phyloP scores from a whole-genome alignment of 2,113 vertebrate species.

The Melozone crissalis region DNA sequence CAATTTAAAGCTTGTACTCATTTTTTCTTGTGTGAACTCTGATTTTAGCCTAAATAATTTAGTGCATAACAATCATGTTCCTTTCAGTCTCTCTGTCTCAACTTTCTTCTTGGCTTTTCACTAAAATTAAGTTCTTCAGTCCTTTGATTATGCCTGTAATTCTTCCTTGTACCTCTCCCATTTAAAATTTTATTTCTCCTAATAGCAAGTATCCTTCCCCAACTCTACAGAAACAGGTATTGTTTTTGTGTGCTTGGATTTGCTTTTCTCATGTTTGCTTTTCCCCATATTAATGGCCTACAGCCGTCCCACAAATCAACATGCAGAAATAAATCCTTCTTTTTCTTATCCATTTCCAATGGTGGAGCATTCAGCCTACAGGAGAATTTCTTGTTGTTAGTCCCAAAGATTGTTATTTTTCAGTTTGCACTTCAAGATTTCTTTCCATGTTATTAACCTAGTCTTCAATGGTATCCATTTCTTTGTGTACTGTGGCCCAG shows the following conservation, averaged over 20 bases:
- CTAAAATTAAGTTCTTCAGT: not conserved
- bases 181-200: not conserved
- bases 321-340: not conserved
- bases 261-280: not conserved
- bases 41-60: slow-evolving; percentile 1
- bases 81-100: not conserved
- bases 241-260: not conserved
- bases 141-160: not conserved
- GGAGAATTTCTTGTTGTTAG: not conserved
- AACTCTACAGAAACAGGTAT: not conserved
- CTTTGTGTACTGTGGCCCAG: not conserved
- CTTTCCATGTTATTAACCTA: not conserved
- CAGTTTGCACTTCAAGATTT: not conserved
- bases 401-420: not conserved
- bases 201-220: not conserved
- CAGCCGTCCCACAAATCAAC: not conserved
- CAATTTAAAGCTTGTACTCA: not conserved
- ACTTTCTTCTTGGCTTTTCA: not conserved
- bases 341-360: not conserved
- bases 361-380: not conserved
- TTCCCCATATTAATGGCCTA: not conserved
- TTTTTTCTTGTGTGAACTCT: not conserved
- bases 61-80: not conserved
- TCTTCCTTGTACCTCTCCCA: not conserved
- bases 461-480: not conserved